phyloP scores from a whole-genome alignment of 2,113 vertebrate species.

The Podarcis muralis region DNA sequence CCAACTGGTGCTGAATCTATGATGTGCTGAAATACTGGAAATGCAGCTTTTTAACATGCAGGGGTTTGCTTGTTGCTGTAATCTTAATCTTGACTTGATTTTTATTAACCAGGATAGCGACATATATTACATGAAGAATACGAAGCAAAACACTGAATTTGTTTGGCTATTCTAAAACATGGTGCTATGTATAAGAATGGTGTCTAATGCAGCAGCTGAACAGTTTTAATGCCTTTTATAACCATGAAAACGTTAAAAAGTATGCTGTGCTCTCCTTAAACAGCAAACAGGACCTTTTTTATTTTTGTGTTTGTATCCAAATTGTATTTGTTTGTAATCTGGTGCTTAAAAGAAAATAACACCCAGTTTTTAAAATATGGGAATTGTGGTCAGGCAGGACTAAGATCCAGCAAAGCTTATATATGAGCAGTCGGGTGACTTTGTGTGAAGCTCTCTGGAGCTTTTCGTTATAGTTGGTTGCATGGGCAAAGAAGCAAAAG shows the following conservation, averaged over 20 bases:
- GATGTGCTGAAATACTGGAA: conserved; percentile 89
- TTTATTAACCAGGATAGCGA: conserved; percentile 79
- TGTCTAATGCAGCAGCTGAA: conserved; percentile 77
- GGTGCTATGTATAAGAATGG: conserved; percentile 88
- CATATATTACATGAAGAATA: conserved; percentile 62
- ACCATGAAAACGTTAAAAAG: conserved; percentile 62
- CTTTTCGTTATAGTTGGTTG: neutral
- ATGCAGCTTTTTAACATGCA: conserved; percentile 80
- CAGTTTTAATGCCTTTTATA: conserved; percentile 82
- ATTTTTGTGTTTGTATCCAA: conserved; percentile 69
- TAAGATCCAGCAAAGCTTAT: neutral
- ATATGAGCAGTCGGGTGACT: too few relatives aligned
- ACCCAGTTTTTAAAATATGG: conserved; percentile 61
- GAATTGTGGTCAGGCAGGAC: conserved; percentile 66
- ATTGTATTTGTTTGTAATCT: conserved; percentile 39
- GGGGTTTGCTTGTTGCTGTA: conserved; percentile 62
- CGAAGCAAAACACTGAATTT: conserved; percentile 85
- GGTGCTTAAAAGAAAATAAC: conserved; percentile 46
- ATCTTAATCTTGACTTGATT: conserved; percentile 74
- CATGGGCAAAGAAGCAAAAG: neutral
- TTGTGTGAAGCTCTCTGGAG: neutral
- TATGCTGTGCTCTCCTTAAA: conserved; percentile 65
- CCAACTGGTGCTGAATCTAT: conserved; percentile 90
- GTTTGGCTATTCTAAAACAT: conserved; percentile 82
- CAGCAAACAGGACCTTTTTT: conserved; percentile 64